Base-by-base conservation (phyloP, 2,113 vertebrate species). In the Pungitius pungitius region DNA sequence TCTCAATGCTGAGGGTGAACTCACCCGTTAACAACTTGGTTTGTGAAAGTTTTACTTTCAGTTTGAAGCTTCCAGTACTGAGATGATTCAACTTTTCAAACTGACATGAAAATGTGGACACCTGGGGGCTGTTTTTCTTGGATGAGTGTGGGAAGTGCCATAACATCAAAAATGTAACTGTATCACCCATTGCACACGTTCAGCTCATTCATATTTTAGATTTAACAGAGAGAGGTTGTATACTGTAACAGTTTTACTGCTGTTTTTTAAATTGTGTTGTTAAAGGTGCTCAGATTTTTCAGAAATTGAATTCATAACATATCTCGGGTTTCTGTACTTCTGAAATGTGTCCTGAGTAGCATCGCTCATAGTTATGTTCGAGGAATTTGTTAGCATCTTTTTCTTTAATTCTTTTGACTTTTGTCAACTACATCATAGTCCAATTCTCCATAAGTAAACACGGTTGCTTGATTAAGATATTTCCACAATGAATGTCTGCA, bases 251-350 rank as follows among this genome's bases (percentile, higher is more conserved):
- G 0, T 42, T 74, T 39, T 20, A 37, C 73, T 24, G 39, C 12
- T 14, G 26, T 39, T 57, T 30, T 56, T 56, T 45, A 3, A 47
- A 24, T 66, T 87, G 66, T 82, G 64, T 77, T 87, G 55, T 64
- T 64, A 74, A 89, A 65, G 88, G 87, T 92, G 85, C 87, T 90
- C 80, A 40, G n/a, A 77, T 85, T 85, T 39, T 84, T 75, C 72
- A 82, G 33, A 60, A 64, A 62, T 60, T 80, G 78, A 80, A 57
- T 88, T 89, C 69, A 35, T 8, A 35, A 35, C 33, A 81, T 83
- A 87, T 87, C 81, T 15, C 56, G 45, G 57, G 69, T 71, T 84
- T 56, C 71, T 72, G 73, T 60, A 57, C 74, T 76, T 64, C 26
- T 69, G 20, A 72, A 61, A 7, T 57, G 24, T 68, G 68, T 51